phyloP scores from a whole-genome alignment of 2,113 vertebrate genomes.

The Sturnira hondurensis region DNA sequence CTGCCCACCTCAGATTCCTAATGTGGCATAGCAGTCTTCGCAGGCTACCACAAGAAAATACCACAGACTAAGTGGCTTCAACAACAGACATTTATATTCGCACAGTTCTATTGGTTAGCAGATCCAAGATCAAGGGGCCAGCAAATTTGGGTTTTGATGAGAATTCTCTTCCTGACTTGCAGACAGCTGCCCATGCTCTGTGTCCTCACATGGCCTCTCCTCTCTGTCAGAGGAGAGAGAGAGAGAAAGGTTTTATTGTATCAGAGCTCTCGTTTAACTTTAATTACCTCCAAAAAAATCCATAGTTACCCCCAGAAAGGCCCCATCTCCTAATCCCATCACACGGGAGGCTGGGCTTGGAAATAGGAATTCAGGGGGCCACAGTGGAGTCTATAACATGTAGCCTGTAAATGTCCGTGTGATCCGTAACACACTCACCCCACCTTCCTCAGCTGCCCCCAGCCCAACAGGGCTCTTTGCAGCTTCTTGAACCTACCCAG shows the following conservation, averaged over 20 bases:
- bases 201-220: not conserved
- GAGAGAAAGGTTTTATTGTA: not conserved
- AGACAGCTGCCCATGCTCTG: not conserved
- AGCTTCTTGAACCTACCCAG: not conserved
- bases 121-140: not conserved
- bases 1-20: not conserved
- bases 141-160: not conserved
- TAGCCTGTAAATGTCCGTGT: not conserved
- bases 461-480: not conserved
- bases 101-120: not conserved
- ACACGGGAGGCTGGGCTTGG: not conserved
- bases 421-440: not conserved
- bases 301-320: not conserved
- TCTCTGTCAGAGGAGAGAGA: not conserved
- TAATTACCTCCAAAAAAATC: not conserved
- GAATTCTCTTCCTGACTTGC: not conserved
- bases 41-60: not conserved
- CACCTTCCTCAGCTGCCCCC: not conserved
- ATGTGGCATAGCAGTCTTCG: not conserved
- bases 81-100: not conserved
- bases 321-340: not conserved
- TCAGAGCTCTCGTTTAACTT: not conserved
- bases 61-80: not conserved
- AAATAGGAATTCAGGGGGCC: not conserved
- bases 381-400: not conserved